These are phyloP conservation scores for Parochlus steinenii DNA, from an alignment of 2,888 invertebrate species.

Conservation along the genomic window DNA sequence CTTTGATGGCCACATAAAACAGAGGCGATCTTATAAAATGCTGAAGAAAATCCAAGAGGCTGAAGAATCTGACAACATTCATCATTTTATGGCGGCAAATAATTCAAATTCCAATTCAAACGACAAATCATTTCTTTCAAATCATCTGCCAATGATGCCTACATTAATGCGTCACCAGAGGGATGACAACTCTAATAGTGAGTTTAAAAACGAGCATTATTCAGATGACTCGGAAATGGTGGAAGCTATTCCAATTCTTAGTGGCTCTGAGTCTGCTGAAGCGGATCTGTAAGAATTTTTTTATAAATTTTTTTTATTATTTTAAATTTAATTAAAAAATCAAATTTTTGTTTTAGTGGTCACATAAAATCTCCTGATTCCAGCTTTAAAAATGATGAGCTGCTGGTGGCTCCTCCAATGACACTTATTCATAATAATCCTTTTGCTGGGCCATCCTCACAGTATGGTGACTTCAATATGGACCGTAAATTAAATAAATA, in stretches of 20 bases:
- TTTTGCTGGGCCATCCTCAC: slow-evolving; percentile 6
- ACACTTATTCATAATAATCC: slow-evolving; percentile 10
- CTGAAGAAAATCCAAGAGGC: slow-evolving; percentile 16
- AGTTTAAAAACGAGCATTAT: slow-evolving; percentile 10
- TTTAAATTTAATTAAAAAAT: not conserved
- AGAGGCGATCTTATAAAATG: slow-evolving; percentile 26
- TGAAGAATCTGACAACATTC: not conserved
- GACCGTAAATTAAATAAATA: slow-evolving; percentile 17
- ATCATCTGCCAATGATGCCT: slow-evolving; percentile 6
- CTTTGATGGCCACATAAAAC: slow-evolving; percentile 27
- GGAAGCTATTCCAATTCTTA: slow-evolving; percentile 12
- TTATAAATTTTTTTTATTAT: not conserved
- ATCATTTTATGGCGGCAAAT: too few relatives aligned
- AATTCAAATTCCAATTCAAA: slow-evolving; percentile 5
- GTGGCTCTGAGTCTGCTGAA: slow-evolving; percentile 9
- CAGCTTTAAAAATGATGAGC: not conserved
- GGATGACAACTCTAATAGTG: slow-evolving; percentile 2
- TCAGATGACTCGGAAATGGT: slow-evolving; percentile 11
- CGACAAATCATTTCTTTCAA: slow-evolving; percentile 4
- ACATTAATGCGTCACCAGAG: slow-evolving; percentile 2
- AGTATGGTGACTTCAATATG: slow-evolving; percentile 4
- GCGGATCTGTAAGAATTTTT: slow-evolving; percentile 5
- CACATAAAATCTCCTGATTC: not conserved
- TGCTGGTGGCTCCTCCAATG: slow-evolving; percentile 9
- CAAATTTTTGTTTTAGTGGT: not conserved